Evolutionary conservation across 2,113 vertebrate genomes (phyloP).

Genomic region (Balaenoptera acutorostrata): DNA sequence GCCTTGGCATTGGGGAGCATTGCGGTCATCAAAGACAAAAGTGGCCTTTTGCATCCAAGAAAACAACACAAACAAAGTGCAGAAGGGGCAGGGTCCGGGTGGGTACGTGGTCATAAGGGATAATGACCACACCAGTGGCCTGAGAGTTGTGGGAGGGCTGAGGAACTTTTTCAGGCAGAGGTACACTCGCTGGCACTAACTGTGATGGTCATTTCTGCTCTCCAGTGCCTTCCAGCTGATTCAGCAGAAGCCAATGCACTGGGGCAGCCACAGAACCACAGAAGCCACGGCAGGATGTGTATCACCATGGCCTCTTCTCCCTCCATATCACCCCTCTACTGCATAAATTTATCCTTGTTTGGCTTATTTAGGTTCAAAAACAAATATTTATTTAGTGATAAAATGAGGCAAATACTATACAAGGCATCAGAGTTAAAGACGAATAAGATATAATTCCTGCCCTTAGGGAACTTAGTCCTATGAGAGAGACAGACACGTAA

Average conservation of each 20-base stretch:
- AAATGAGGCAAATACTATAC: not conserved
- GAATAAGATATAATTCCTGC: not conserved
- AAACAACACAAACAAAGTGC: no score
- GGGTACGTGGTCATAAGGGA: no score
- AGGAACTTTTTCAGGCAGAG: not conserved
- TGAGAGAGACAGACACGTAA: not conserved
- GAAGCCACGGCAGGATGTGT: not conserved
- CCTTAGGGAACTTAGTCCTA: not conserved
- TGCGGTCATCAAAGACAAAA: not conserved
- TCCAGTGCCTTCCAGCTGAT: not conserved
- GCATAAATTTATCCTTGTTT: not conserved
- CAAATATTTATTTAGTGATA: not conserved
- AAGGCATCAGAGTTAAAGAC: not conserved
- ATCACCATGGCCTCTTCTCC: not conserved
- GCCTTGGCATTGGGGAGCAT: not conserved
- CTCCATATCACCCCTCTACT: not conserved
- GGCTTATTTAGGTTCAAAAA: not conserved
- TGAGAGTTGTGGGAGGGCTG: not conserved
- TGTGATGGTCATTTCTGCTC: not conserved
- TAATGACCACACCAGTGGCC: not conserved
- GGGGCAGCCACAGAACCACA: not conserved
- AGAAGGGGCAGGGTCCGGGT: not conserved
- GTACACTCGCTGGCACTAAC: not conserved
- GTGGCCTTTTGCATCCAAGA: not conserved
- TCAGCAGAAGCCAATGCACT: not conserved